Evolutionary conservation across 2,888 invertebrate species (phyloP).

Genomic region (Omphaloscelis lunosa): DNA sequence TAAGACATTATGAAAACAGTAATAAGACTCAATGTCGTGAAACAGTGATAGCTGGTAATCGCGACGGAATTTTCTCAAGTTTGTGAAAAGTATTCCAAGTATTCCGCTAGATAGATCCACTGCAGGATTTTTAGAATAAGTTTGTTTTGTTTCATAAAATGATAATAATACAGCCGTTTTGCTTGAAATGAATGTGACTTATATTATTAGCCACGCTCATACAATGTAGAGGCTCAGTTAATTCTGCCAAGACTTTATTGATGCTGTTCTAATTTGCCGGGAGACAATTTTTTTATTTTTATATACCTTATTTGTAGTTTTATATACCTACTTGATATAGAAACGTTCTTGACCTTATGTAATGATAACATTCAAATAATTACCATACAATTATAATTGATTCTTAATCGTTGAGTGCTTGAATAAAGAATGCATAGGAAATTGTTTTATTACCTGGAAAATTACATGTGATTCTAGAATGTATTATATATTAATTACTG

Average conservation of each 20-base stretch:
- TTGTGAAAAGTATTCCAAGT: slow-evolving; percentile 34
- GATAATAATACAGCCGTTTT: slow-evolving; percentile 10
- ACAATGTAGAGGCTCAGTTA: slow-evolving; percentile 36
- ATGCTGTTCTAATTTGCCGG: slow-evolving; percentile 30
- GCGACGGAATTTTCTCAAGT: slow-evolving; percentile 16
- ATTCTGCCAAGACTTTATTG: slow-evolving; percentile 43
- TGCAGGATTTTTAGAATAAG: neutral
- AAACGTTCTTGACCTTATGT: slow-evolving; percentile 45
- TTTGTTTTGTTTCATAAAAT: neutral
- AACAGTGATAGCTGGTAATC: slow-evolving; percentile 13
- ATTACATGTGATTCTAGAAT: neutral
- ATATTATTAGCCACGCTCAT: slow-evolving; percentile 38
- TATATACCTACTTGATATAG: slow-evolving; percentile 16
- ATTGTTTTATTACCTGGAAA: slow-evolving; percentile 20
- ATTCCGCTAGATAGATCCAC: neutral
- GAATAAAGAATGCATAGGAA: slow-evolving; percentile 11
- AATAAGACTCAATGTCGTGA: slow-evolving; percentile 25
- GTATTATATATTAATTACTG: neutral
- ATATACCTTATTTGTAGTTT: slow-evolving; percentile 14
- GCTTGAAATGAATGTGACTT: slow-evolving; percentile 16
- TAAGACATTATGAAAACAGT: slow-evolving; percentile 1
- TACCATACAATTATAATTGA: slow-evolving; percentile 35
- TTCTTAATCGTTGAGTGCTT: slow-evolving; percentile 5
- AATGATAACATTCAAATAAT: slow-evolving; percentile 37
- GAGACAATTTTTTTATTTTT: slow-evolving; percentile 4